Conservation (phyloP, 2,113 vertebrate genomes). For the Mola mola region DNA sequence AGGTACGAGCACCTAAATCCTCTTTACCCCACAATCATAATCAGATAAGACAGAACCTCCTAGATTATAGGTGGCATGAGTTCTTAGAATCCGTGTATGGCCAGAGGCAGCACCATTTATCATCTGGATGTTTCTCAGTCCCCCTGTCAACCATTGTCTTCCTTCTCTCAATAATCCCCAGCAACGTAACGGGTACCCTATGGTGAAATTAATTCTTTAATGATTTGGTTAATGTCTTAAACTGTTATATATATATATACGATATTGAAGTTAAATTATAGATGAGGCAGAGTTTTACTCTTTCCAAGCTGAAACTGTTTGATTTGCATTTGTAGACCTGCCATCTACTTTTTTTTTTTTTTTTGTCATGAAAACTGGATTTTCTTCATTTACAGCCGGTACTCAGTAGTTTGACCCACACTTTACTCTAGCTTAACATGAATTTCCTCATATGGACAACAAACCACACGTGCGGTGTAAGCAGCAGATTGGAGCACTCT, state of each 20-base stretch:
- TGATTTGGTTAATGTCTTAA: neutral
- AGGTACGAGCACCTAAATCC: constrained; percentile 78
- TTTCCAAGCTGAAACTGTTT: neutral
- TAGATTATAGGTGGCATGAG: constrained; percentile 72
- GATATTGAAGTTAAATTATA: neutral
- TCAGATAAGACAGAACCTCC: constrained; percentile 77
- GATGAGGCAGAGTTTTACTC: constrained; percentile 1
- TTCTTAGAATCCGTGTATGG: constrained; percentile 44
- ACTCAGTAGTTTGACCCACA: constrained; percentile 22
- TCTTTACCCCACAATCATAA: constrained; percentile 80
- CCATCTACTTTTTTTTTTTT: constrained; percentile 13
- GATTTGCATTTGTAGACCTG: neutral
- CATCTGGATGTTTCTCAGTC: constrained; percentile 46
- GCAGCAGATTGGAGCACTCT: too few species aligned
- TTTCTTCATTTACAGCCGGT: constrained; percentile 5
- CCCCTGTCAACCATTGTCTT: neutral
- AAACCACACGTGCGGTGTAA: constrained; percentile 29
- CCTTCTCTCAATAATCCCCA: too few species aligned
- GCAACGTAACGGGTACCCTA: neutral
- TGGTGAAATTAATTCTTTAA: neutral
- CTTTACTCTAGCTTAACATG: constrained; percentile 29
- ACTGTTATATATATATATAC: neutral
- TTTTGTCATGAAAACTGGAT: constrained; percentile 1
- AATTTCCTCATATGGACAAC: constrained; percentile 49
- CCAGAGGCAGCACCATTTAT: constrained; percentile 36